Evolutionary conservation across 2,888 invertebrate genomes (phyloP).

Genomic region (Nineta flava): DNA sequence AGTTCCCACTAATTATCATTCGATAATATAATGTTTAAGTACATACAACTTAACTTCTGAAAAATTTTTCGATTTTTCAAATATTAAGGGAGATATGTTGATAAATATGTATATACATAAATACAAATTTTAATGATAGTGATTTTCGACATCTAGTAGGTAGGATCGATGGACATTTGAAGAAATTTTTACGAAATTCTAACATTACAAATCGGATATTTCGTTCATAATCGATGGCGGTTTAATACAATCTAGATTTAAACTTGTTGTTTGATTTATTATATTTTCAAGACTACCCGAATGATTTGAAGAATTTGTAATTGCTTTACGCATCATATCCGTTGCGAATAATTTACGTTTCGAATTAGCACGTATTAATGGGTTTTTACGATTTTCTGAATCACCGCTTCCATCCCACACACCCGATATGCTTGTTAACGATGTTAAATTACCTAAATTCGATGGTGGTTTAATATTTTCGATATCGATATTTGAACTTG

Average conservation of each 20-base stretch:
- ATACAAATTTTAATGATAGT: no score
- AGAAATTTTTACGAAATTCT: no score
- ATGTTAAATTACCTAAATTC: slow-evolving; percentile 50
- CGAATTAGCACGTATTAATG: slow-evolving; percentile 28
- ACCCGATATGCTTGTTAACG: slow-evolving; percentile 34
- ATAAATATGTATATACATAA: no score
- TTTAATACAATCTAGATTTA: slow-evolving; percentile 63
- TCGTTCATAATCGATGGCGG: slow-evolving; percentile 72
- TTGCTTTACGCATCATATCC: slow-evolving; percentile 54
- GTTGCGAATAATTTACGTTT: slow-evolving; percentile 55
- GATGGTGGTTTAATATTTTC: slow-evolving; percentile 66
- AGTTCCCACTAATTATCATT: no score
- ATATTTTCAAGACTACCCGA: slow-evolving; percentile 48
- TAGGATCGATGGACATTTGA: no score
- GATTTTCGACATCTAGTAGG: no score
- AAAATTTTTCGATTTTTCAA: no score
- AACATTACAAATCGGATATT: slow-evolving; percentile 54
- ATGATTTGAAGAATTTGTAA: slow-evolving; percentile 34
- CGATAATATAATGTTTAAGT: no score
- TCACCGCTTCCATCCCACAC: slow-evolving; percentile 29
- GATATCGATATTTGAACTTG: slow-evolving; percentile 46
- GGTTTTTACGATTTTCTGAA: slow-evolving; percentile 15
- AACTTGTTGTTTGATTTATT: slow-evolving; percentile 34
- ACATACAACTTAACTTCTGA: no score
- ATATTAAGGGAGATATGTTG: no score